phyloP scores from a whole-genome alignment of 2,797 vertebrate species.

The Pipistrellus pygmaeus region DNA sequence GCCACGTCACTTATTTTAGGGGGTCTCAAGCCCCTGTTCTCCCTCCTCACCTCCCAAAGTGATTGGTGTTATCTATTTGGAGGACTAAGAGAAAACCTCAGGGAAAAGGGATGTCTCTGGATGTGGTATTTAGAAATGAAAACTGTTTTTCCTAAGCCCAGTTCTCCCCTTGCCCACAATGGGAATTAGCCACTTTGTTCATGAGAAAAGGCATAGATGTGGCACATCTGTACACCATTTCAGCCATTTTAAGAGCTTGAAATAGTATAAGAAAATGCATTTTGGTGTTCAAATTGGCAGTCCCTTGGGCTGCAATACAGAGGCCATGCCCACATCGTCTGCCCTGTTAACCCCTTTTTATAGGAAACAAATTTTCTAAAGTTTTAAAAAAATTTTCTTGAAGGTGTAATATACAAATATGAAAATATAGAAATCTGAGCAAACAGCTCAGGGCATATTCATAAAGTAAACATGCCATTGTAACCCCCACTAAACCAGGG shows the following conservation, averaged over 20 bases:
- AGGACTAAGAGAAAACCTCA: neutral
- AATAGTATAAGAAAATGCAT: conserved; percentile 8
- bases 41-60: neutral
- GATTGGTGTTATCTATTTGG: neutral
- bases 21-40: neutral
- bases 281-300: neutral
- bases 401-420: neutral
- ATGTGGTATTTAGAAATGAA: conserved; percentile 18
- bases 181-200: conserved; percentile 54
- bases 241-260: conserved; percentile 26
- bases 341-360: conserved; percentile 23
- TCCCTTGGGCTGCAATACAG: neutral
- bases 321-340: neutral
- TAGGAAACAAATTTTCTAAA: neutral
- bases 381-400: conserved; percentile 18
- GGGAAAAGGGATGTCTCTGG: conserved; percentile 8
- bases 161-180: conserved; percentile 6
- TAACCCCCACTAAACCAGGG: conserved; percentile 9
- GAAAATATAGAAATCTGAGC: neutral
- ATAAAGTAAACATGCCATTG: conserved; percentile 21
- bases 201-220: conserved; percentile 31
- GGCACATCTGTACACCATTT: conserved; percentile 48
- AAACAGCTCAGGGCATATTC: conserved; percentile 13
- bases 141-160: conserved; percentile 47
- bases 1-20: neutral